Evolutionary conservation across 1,140 invertebrate genomes (phyloP).

Genomic region (Ceratosolen fusciceps): DNA sequence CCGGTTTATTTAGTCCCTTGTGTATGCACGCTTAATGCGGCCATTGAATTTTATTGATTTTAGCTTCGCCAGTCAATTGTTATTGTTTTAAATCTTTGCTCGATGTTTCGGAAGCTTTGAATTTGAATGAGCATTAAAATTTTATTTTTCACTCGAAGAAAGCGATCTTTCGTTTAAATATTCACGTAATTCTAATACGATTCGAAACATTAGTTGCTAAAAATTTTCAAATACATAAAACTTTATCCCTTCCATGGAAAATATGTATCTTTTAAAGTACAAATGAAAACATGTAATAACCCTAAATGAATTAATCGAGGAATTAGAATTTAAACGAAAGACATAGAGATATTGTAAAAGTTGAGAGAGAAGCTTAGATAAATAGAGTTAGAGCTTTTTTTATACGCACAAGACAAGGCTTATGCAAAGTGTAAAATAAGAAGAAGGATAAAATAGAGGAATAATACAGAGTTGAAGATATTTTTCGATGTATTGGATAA

Average conservation of each 20-base stretch:
- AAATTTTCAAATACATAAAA: too few relatives aligned
- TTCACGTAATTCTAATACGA: too few relatives aligned
- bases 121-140: not conserved
- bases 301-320: too few relatives aligned
- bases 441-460: not conserved
- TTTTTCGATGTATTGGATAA: not conserved
- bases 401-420: too few relatives aligned
- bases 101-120: not conserved
- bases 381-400: too few relatives aligned
- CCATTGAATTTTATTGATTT: not conserved
- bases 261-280: too few relatives aligned
- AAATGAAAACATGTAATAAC: too few relatives aligned
- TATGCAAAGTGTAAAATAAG: not conserved
- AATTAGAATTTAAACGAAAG: too few relatives aligned
- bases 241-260: too few relatives aligned
- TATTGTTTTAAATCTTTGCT: not conserved
- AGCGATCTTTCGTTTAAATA: not conserved
- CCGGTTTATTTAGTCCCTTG: not conserved
- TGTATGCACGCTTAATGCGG: not conserved
- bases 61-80: not conserved
- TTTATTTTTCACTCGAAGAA: not conserved
- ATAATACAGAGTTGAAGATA: not conserved
- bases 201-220: too few relatives aligned
- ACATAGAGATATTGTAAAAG: too few relatives aligned
- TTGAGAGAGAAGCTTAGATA: too few relatives aligned